Conservation (phyloP, 2,113 vertebrate genomes). For the Blennius ocellaris region DNA sequence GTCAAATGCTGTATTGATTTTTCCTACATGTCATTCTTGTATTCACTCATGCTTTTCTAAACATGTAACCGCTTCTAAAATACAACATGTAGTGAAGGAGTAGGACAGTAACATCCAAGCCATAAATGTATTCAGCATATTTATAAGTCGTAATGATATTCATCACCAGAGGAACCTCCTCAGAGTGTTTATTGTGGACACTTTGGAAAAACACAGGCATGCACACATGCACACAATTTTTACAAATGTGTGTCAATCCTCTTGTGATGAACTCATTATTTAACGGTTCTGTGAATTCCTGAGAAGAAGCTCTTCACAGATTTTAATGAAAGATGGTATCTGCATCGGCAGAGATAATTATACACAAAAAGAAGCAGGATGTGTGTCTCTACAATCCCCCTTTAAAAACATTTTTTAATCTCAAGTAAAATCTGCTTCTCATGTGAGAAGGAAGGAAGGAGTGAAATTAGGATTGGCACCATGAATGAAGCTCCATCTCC, state of each 20-base stretch:
- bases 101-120: background rate
- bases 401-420: background rate
- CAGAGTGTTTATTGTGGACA: background rate
- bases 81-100: background rate
- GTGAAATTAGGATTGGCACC: background rate
- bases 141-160: conserved; percentile 10
- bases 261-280: background rate
- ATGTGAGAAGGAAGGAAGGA: background rate
- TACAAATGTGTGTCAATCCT: conserved; percentile 17
- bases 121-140: conserved; percentile 14
- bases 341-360: background rate
- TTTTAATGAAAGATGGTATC: conserved; percentile 1
- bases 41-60: too few species aligned
- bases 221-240: background rate
- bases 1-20: too few species aligned
- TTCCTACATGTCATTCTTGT: too few species aligned
- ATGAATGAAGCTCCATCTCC: background rate
- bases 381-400: background rate
- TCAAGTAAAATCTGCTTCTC: background rate
- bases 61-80: too few species aligned
- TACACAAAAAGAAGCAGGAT: background rate
- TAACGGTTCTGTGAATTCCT: background rate
- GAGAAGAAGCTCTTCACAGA: conserved; percentile 1
- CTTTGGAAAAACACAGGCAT: too few species aligned
- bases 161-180: conserved; percentile 34